These are phyloP conservation scores for Ochropleura plecta DNA, from an alignment of 2,888 invertebrate genomes.

Conservation along the genomic window DNA sequence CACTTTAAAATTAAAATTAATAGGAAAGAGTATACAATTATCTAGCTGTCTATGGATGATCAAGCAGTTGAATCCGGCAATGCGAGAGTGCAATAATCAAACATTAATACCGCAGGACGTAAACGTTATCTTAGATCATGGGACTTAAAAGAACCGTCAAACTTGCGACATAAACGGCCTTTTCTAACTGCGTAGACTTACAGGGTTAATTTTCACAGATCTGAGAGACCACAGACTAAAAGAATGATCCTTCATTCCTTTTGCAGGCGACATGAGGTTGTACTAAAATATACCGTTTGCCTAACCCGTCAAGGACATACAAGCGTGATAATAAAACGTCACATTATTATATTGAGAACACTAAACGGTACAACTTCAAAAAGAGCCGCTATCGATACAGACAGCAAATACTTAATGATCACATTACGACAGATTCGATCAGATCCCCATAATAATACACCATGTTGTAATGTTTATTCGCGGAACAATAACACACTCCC, in stretches of 20 bases:
- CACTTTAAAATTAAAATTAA: too few species aligned
- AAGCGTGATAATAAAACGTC: not conserved
- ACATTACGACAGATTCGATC: slow-evolving; percentile 26
- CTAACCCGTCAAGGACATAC: not conserved
- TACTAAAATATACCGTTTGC: not conserved
- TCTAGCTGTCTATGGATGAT: not conserved
- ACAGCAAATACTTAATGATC: slow-evolving; percentile 28
- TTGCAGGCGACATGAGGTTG: too few species aligned
- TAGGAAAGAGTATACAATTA: not conserved
- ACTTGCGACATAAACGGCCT: too few species aligned
- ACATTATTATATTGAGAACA: not conserved
- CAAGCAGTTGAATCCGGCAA: too few species aligned
- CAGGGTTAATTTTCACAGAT: too few species aligned
- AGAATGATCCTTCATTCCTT: too few species aligned
- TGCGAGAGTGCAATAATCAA: not conserved
- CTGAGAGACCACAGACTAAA: too few species aligned
- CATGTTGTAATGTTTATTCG: slow-evolving; percentile 43
- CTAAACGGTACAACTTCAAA: not conserved
- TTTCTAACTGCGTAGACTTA: too few species aligned
- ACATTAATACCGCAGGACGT: not conserved
- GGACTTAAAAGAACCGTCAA: not conserved
- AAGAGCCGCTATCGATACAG: not conserved
- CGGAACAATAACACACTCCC: slow-evolving; percentile 45
- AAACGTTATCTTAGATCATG: not conserved
- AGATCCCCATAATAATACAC: not conserved